Percentiles rank a stretch among this genome's conserved stretches.
Conservation (phyloP, 2,888 invertebrate genomes). For the Cephus nigrinus region DNA sequence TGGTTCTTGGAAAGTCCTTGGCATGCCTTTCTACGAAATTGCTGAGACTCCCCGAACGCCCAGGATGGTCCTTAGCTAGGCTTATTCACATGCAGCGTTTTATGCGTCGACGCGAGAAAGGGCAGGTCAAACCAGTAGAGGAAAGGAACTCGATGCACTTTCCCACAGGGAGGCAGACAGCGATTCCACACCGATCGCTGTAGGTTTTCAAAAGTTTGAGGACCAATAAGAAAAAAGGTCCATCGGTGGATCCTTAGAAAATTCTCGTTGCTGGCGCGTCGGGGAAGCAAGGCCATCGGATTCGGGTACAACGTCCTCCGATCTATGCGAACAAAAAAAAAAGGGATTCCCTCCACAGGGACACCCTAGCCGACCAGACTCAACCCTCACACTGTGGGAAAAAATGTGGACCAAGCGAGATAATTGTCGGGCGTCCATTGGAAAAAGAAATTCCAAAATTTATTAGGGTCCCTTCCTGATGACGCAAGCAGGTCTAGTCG, state of each 20-base stretch:
- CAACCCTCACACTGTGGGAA: slow-evolving; percentile 13
- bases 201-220: neutral
- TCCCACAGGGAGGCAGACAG: neutral
- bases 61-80: neutral
- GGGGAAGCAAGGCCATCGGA: slow-evolving; percentile 1
- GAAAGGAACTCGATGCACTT: neutral
- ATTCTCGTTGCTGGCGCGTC: neutral
- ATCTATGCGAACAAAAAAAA: neutral
- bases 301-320: slow-evolving; percentile 2
- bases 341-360: neutral
- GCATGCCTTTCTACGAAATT: neutral
- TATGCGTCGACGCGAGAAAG: neutral
- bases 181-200: neutral
- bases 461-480: neutral
- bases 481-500: neutral
- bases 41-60: neutral
- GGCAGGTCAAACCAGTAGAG: neutral
- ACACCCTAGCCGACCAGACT: neutral
- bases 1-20: neutral
- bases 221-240: neutral
- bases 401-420: slow-evolving; percentile 18
- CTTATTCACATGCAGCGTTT: neutral
- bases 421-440: slow-evolving; percentile 8
- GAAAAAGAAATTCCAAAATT: slow-evolving; percentile 4
- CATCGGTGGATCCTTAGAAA: neutral